Percentiles rank a stretch among this genome's conserved stretches.
Evolutionary conservation across 2,113 vertebrate genomes (phyloP).

Genomic region (Pelvicachromis taeniatus): DNA sequence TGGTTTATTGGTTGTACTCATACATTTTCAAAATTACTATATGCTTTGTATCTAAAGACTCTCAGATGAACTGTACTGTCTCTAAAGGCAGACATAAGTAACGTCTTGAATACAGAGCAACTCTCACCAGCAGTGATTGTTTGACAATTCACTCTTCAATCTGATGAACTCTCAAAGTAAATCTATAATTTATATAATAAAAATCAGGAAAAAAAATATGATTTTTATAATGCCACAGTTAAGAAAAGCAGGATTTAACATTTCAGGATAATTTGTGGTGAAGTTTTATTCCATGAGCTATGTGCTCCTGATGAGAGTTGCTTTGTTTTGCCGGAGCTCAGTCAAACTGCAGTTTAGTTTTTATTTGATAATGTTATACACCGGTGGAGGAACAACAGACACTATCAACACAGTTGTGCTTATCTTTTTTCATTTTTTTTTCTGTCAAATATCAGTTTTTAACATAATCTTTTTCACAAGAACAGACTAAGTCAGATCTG

Average conservation of each 20-base stretch:
- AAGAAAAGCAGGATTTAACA: neutral
- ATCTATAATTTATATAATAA: neutral
- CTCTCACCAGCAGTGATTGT: conserved; percentile 26
- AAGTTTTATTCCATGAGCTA: neutral
- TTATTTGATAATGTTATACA: conserved; percentile 65
- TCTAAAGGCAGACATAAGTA: conserved; percentile 51
- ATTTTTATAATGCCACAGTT: neutral
- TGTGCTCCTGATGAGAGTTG: conserved; percentile 33
- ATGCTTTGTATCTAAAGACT: conserved; percentile 68
- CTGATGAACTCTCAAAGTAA: neutral
- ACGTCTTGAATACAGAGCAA: conserved; percentile 50
- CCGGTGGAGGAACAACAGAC: conserved; percentile 70
- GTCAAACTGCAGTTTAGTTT: conserved; percentile 29
- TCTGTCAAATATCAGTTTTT: conserved; percentile 62
- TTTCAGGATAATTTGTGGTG: neutral
- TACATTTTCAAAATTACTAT: conserved; percentile 71
- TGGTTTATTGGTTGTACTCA: conserved; percentile 70
- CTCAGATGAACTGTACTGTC: conserved; percentile 46
- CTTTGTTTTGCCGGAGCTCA: conserved; percentile 41
- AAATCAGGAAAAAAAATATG: neutral
- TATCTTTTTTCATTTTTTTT: conserved; percentile 50
- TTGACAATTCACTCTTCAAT: neutral
- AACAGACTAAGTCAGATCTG: conserved; percentile 72
- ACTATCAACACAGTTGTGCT: conserved; percentile 75
- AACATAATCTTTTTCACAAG: conserved; percentile 69